Evolutionary conservation across 1,140 invertebrate species (phyloP).

Genomic region (Drosophila pseudoobscura): DNA sequence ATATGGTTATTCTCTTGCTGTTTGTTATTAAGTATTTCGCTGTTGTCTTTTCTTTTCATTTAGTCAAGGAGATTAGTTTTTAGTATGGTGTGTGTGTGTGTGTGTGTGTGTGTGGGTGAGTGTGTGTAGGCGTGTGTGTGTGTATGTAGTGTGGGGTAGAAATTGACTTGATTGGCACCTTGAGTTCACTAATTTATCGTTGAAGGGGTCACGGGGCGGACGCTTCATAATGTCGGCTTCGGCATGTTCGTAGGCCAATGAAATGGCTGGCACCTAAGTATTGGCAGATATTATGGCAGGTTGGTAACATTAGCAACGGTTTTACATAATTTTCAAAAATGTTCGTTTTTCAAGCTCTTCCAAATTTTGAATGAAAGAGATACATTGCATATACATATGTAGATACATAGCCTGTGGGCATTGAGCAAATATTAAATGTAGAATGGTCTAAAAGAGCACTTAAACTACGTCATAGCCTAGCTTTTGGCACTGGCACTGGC

Average conservation of each 20-base stretch:
- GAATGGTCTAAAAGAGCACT: constrained; percentile 21
- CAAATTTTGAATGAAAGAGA: too few species aligned
- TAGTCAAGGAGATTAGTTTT: constrained; percentile 57
- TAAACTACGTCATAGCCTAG: constrained; percentile 50
- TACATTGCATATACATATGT: constrained; percentile 2
- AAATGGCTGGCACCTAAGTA: constrained; percentile 98
- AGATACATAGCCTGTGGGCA: background rate
- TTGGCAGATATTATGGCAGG: constrained; percentile 66
- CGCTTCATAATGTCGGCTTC: constrained; percentile 99
- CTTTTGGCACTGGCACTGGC: constrained; percentile 11
- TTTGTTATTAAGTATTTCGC: constrained; percentile 36
- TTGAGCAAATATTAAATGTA: background rate
- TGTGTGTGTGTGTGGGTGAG: constrained; percentile 17
- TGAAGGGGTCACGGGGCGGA: constrained; percentile 97
- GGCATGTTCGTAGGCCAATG: constrained; percentile 99
- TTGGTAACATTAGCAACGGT: constrained; percentile 73
- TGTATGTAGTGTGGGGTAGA: constrained; percentile 47
- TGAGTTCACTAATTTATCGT: constrained; percentile 99
- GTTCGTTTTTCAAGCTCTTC: constrained; percentile 12
- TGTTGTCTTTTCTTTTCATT: constrained; percentile 38
- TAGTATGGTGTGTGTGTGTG: constrained; percentile 27
- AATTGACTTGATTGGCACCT: constrained; percentile 89
- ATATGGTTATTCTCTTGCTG: constrained; percentile 51
- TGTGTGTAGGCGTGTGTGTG: constrained; percentile 14
- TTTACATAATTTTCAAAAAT: constrained; percentile 47